A percentile compares a stretch with the other conserved stretches of the same genome.
These are phyloP conservation scores for Tretioscincus oriximinensis DNA, from an alignment of 2,113 vertebrate genomes.

Conservation along the genomic window DNA sequence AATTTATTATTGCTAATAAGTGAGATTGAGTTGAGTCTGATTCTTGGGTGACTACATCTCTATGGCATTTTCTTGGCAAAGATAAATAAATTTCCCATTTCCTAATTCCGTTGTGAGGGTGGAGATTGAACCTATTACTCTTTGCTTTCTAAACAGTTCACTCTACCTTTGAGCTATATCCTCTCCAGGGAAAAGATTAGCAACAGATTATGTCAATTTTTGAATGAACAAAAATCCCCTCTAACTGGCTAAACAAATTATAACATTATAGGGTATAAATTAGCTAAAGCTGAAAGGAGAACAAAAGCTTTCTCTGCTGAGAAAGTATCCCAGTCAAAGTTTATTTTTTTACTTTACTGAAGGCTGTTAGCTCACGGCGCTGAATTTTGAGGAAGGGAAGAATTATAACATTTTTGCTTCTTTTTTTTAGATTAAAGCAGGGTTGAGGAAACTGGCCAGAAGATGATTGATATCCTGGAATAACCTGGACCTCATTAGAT, in stretches of 20 bases:
- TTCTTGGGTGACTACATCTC: no score
- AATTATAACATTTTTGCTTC: conserved; percentile 24
- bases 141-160: no score
- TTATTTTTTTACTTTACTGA: conserved; percentile 60
- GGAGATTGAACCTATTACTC: no score
- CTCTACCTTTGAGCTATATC: no score
- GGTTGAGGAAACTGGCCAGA: no score
- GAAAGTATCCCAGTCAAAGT: conserved; percentile 52
- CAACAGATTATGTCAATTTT: conserved; percentile 50
- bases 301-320: conserved; percentile 28
- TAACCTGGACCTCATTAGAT: no score
- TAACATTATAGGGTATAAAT: conserved; percentile 61
- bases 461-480: no score
- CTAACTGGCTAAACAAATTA: conserved; percentile 61
- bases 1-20: no score
- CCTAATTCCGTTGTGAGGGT: no score
- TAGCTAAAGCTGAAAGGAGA: conserved; percentile 57
- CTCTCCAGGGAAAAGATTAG: conserved; percentile 42
- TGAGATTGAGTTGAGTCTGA: no score
- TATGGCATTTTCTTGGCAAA: no score
- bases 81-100: no score
- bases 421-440: conserved; percentile 38
- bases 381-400: conserved; percentile 7
- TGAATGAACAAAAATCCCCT: conserved; percentile 56
- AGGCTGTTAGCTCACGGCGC: conserved; percentile 45